Conservation (phyloP, 2,888 invertebrate species). For the Plemyria rubiginata region DNA sequence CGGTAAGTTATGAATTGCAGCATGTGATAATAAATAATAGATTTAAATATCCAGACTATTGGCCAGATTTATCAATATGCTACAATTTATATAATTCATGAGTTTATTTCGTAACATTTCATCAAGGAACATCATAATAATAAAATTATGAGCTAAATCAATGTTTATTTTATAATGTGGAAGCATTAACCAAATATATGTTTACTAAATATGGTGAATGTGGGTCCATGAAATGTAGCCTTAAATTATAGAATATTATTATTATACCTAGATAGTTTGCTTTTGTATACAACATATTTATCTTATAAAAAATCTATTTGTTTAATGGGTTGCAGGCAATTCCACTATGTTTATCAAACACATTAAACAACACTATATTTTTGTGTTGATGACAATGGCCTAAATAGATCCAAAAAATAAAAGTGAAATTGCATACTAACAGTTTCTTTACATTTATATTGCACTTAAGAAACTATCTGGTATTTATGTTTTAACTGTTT, state of each 20-base stretch:
- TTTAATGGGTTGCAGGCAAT: too few relatives aligned
- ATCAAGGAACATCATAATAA: too few relatives aligned
- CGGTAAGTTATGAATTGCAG: neutral
- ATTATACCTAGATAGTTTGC: neutral
- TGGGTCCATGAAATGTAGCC: slow-evolving; percentile 9
- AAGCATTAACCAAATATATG: too few relatives aligned
- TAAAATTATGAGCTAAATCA: too few relatives aligned
- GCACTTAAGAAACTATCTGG: slow-evolving; percentile 3
- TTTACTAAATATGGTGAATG: neutral
- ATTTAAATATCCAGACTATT: neutral
- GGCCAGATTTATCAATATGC: too few relatives aligned
- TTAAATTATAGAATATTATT: neutral
- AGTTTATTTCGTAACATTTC: too few relatives aligned
- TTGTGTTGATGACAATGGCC: neutral
- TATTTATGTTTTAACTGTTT: slow-evolving; percentile 35
- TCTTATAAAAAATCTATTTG: too few relatives aligned
- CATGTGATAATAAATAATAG: neutral
- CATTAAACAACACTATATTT: neutral
- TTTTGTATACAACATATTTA: neutral
- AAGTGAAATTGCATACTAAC: slow-evolving; percentile 12
- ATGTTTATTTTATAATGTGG: neutral
- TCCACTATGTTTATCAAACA: too few relatives aligned
- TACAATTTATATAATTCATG: too few relatives aligned
- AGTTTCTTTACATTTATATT: slow-evolving; percentile 10
- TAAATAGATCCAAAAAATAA: neutral